Evolutionary conservation across 1,140 invertebrate species (phyloP), one percentile per base, ranked within the genome.

Genomic region (Sitobion miscanthi): DNA sequence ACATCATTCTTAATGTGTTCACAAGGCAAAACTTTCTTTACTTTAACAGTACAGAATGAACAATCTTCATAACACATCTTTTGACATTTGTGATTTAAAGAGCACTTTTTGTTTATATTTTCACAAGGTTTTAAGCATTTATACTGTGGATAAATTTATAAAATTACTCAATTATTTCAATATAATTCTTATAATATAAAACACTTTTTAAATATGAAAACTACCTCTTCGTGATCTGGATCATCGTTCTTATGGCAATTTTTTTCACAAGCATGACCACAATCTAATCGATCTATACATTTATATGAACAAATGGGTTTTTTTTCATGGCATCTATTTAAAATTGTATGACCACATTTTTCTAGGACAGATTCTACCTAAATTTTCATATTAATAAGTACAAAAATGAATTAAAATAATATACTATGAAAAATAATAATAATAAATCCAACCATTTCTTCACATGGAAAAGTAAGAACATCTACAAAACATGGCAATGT

Each of bases 11-110:
- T 52, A 6, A 42, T 21, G 14, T 92, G 91, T 8, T 77, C 91
- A 92, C 91, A 92, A 25, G 49, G 35, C 17, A 92, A 30, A 25
- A 5, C 35, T 54, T 38, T 92, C 0, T 92, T 9, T 25, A 92
- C 35, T 54, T 54, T 54, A 30, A 92, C 35, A 45, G 49, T 93
- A 83, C 83, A 89, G 17, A 54, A 69, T 87, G 88, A 52, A 94
- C 96, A 96, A 38, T 94, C 94, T 94, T 96, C 95, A 94, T 94
- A 95, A 94, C 96, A 96, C 21, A 93, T 77, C 94, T 95, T 96
- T 0, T 94, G 83, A 90, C 96, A 96, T 45, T 94, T 94, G 94
- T 96, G 96, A 42, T 95, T 94, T 2, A 95, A 94, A 47, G 93
- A 77, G 5, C 94, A 95, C 94, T 96, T 96, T 23, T 95, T 95